Base-by-base conservation (phyloP, 2,113 vertebrate species). In the Thalassarche chlororhynchos region DNA sequence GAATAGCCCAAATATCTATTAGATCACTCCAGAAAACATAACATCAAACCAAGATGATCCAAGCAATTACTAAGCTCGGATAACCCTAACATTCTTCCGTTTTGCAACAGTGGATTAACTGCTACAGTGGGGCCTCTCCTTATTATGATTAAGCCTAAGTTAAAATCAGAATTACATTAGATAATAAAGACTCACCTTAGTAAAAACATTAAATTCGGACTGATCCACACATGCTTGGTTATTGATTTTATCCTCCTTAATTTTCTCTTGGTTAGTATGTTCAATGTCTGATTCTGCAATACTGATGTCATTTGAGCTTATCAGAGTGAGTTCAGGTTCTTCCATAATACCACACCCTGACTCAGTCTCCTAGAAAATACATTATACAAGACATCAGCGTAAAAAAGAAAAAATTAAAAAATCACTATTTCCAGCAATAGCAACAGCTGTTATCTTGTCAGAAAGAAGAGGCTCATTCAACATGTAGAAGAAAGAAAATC, bases 271-370 rank as follows among this genome's bases (percentile, higher is more conserved):
- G 9, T 84, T 91, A 36, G 72, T 36, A 28, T 52, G 87, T 34
- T 92, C 97, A 15, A 7, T 47, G 10, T 99, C 98, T 13, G 96
- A 97, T 72, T 99, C 98, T 62, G 97, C 96, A 80, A 97, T 57
- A 13, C 98, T 99, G 69, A 96, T 96, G 66, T 99, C 99, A 14
- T 97, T 98, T 82, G 98, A 97, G 91, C 98, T 99, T 79, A 99
- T 46, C 38, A 99, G 89, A 3, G 99, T 99, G 55, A 99, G 98
- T 58, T 99, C 98, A 4, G 99, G 99, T 93, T 99, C 99, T 90
- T 99, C 99, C 98, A 99, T 98, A 95, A 99, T 99, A 11, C 99
- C 99, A 78, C 8, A 76, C 57, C 98, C 98, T 76, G 90, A 95
- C n/a, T 96, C 98, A 6, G 93, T 91, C 71, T 98, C 99, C 99